Conservation (phyloP, 2,888 invertebrate genomes). For the Eutolmus rufibarbis region DNA sequence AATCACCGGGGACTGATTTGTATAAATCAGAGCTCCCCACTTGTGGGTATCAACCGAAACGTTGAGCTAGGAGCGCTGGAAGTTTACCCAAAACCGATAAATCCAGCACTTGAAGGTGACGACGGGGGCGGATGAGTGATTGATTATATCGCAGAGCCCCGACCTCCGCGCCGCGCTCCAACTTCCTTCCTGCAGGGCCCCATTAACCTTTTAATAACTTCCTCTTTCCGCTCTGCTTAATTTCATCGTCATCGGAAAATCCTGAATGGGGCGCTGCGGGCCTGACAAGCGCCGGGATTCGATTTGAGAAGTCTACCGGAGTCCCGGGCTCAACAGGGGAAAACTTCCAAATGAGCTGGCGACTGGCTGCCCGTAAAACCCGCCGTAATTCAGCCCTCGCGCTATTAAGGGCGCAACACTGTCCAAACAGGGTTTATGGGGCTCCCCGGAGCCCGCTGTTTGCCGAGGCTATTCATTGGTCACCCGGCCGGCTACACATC, state of each 20-base stretch:
- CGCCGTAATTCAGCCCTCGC: neutral
- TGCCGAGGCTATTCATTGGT: neutral
- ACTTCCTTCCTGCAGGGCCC: neutral
- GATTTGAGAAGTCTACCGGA: neutral
- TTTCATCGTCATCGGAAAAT: neutral
- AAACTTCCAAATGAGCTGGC: neutral
- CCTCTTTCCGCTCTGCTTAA: neutral
- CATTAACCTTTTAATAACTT: neutral
- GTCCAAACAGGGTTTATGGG: constrained; percentile 5
- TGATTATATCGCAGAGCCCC: neutral
- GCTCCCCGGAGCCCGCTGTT: neutral
- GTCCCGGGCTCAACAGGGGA: neutral
- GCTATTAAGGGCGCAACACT: constrained; percentile 1
- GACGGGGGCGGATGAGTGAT: neutral
- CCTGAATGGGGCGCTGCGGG: neutral
- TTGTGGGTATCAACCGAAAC: neutral
- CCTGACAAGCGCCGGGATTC: neutral
- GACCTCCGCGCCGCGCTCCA: neutral
- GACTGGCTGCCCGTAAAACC: constrained; percentile 16
- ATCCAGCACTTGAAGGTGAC: neutral
- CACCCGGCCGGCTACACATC: neutral
- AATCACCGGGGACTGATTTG: constrained; percentile 23
- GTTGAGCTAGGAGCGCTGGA: neutral
- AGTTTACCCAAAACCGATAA: neutral
- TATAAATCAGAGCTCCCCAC: neutral